Conservation (phyloP, 2,113 vertebrate species). For the Bettongia penicillata region DNA sequence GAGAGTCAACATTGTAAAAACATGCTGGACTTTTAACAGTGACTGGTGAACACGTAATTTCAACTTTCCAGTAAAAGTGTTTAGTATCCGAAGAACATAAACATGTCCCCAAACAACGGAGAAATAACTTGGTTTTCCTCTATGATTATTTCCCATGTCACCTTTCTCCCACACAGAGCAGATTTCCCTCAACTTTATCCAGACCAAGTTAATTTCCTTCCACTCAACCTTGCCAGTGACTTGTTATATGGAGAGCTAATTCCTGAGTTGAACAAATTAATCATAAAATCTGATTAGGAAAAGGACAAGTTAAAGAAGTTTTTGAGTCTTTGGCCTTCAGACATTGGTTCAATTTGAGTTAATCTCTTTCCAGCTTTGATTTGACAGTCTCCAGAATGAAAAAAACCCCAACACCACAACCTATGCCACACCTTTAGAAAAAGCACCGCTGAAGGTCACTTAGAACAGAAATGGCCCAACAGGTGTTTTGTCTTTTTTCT, state of each 20-base stretch:
- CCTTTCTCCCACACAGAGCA: conserved; percentile 9
- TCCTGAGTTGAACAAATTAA: conserved; percentile 46
- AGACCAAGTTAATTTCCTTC: conserved; percentile 27
- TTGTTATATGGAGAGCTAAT: conserved; percentile 43
- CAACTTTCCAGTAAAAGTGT: conserved; percentile 59
- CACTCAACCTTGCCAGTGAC: conserved; percentile 30
- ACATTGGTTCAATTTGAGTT: conserved; percentile 31
- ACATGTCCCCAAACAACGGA: conserved; percentile 30
- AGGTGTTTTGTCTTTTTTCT: background rate
- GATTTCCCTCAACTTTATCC: conserved; percentile 37
- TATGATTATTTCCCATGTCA: conserved; percentile 57
- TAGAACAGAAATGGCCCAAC: background rate
- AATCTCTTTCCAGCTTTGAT: conserved; percentile 38
- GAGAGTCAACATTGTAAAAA: conserved; percentile 67
- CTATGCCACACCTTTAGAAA: background rate
- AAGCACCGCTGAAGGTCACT: background rate
- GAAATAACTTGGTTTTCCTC: conserved; percentile 56
- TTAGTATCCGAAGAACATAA: conserved; percentile 59
- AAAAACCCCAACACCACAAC: background rate
- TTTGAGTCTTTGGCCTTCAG: background rate
- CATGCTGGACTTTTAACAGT: conserved; percentile 43
- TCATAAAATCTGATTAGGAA: conserved; percentile 26
- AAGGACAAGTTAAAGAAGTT: conserved; percentile 49
- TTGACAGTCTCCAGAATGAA: conserved; percentile 31
- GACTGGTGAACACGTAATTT: background rate